These are phyloP conservation scores for Anagrus nilaparvatae DNA, from an alignment of 1,140 invertebrate species.

Conservation along the genomic window DNA sequence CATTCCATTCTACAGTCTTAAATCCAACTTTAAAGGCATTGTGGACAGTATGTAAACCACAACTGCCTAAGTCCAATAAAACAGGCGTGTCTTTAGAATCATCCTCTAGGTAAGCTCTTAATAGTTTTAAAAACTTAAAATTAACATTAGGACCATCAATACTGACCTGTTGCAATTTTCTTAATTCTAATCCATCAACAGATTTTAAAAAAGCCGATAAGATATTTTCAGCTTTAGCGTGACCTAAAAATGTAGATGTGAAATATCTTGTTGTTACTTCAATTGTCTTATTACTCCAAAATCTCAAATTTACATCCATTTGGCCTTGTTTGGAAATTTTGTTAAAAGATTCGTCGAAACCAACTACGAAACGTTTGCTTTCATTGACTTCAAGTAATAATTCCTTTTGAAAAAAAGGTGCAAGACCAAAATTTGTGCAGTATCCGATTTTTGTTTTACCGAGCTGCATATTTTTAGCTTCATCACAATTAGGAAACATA, in stretches of 20 bases:
- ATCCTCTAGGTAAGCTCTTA: too few relatives aligned
- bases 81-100: too few relatives aligned
- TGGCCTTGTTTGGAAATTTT: slow-evolving; percentile 17
- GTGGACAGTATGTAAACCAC: slow-evolving; percentile 20
- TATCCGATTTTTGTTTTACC: slow-evolving; percentile 18
- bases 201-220: too few relatives aligned
- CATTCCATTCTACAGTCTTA: slow-evolving; percentile 15
- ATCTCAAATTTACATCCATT: slow-evolving; percentile 18
- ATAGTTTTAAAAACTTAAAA: slow-evolving; percentile 7
- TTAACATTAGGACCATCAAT: slow-evolving; percentile 20
- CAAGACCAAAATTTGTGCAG: slow-evolving; percentile 15
- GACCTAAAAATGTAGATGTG: slow-evolving; percentile 13
- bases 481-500: slow-evolving; percentile 15
- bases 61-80: too few relatives aligned
- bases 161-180: too few relatives aligned
- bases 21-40: slow-evolving; percentile 21
- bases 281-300: slow-evolving; percentile 11
- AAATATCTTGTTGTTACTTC: slow-evolving; percentile 15
- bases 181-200: too few relatives aligned
- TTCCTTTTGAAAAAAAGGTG: slow-evolving; percentile 15
- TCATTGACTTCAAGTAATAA: slow-evolving; percentile 11
- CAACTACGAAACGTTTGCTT: slow-evolving; percentile 15
- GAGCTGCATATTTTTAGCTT: slow-evolving; percentile 16
- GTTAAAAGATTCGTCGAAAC: slow-evolving; percentile 20
- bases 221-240: slow-evolving; percentile 12